Evolutionary conservation across 2,888 invertebrate species (phyloP).

Genomic region (Eupeodes luniger): DNA sequence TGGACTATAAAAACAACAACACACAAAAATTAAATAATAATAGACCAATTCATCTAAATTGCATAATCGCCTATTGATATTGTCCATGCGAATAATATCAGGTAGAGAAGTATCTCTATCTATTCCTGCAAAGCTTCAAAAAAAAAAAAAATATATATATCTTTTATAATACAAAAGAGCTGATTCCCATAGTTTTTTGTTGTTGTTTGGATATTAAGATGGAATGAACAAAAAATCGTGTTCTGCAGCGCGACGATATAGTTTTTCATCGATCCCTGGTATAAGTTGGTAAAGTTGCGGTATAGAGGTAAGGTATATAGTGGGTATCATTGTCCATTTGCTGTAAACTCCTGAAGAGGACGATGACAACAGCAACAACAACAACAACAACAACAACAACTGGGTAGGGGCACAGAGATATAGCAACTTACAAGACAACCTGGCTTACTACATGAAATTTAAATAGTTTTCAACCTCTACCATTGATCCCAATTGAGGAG

Average conservation of each 20-base stretch:
- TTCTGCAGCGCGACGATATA: conserved; percentile 68
- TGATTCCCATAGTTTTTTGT: conserved; percentile 69
- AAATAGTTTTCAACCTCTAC: conserved; percentile 75
- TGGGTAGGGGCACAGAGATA: neutral
- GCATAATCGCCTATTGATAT: conserved; percentile 78
- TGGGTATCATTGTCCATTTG: conserved; percentile 65
- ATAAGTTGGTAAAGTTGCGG: neutral
- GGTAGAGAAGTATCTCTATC: conserved; percentile 42
- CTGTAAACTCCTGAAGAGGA: conserved; percentile 41
- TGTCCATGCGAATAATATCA: conserved; percentile 77
- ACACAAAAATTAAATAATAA: conserved; percentile 68
- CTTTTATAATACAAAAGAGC: conserved; percentile 58
- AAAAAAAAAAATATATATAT: conserved; percentile 43
- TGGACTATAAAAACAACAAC: conserved; percentile 36
- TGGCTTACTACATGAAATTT: conserved; percentile 73
- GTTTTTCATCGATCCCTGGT: conserved; percentile 65
- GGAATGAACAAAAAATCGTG: conserved; percentile 66
- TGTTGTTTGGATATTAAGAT: conserved; percentile 28
- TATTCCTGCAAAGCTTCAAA: conserved; percentile 1
- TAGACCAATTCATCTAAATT: conserved; percentile 77
- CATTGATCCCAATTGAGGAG: conserved; percentile 75
- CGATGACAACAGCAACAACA: conserved; percentile 45
- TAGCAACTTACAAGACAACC: conserved; percentile 44
- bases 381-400: conserved; percentile 35
- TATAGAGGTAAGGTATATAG: neutral